These are phyloP conservation scores for human DNA, from an alignment of 2,113 vertebrate genomes.

Conservation along the genomic window GRCh38 chr4:40516001-40516500, in stretches of 20 bases:
- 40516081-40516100: not conserved
- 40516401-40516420: too few species aligned
- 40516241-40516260: not conserved
- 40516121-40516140: not conserved
- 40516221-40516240: fast-evolving
- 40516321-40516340: too few species aligned
- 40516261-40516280: not conserved
- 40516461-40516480: not conserved
- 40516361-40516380: too few species aligned
- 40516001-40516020: conserved; percentile 27
- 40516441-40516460: not conserved
- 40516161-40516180: not conserved
- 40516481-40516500: not conserved
- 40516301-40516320: too few species aligned
- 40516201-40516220: not conserved
- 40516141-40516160: not conserved
- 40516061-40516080: not conserved
- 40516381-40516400: too few species aligned
- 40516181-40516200: not conserved
- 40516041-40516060: not conserved
- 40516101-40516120: not conserved
- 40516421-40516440: not conserved
- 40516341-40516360: too few species aligned
- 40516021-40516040: not conserved
- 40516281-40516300: not conserved